Conservation (phyloP, 2,113 vertebrate species). For the Neofelis nebulosa region DNA sequence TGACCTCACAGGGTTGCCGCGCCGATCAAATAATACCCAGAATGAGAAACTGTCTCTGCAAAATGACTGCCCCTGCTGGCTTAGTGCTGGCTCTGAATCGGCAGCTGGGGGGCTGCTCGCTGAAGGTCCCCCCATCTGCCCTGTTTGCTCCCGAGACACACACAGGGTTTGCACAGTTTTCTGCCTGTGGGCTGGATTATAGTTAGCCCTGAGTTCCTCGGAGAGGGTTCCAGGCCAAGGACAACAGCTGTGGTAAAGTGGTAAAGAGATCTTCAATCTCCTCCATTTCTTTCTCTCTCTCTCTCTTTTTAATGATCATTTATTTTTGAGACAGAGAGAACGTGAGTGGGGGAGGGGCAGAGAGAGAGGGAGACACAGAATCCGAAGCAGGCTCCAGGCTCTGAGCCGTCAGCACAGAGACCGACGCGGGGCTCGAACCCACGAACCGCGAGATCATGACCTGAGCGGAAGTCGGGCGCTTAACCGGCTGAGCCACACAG, state of each 20-base stretch:
- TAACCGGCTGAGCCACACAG: too few relatives aligned
- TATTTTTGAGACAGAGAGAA: too few relatives aligned
- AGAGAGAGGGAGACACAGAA: too few relatives aligned
- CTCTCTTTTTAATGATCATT: too few relatives aligned
- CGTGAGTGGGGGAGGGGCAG: too few relatives aligned
- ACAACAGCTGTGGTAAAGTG: not conserved
- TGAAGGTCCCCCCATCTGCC: not conserved
- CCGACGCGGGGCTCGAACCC: too few relatives aligned
- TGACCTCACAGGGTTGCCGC: not conserved
- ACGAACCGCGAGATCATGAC: too few relatives aligned
- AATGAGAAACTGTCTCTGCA: fast-evolving
- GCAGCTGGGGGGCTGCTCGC: not conserved
- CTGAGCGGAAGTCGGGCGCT: too few relatives aligned
- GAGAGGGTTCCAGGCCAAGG: too few relatives aligned
- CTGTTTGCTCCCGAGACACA: not conserved
- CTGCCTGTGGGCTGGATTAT: fast-evolving
- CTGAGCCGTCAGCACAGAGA: too few relatives aligned
- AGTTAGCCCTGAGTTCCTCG: not conserved
- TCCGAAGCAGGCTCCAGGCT: too few relatives aligned
- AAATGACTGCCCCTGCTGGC: fast-evolving
- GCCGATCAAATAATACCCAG: not conserved
- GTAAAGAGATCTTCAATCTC: not conserved
- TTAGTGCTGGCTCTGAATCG: not conserved
- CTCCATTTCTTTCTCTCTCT: not conserved
- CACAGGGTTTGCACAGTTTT: not conserved